These are phyloP conservation scores for Lycocorax pyrrhopterus DNA, from an alignment of 2,113 vertebrate genomes.

Conservation along the genomic window DNA sequence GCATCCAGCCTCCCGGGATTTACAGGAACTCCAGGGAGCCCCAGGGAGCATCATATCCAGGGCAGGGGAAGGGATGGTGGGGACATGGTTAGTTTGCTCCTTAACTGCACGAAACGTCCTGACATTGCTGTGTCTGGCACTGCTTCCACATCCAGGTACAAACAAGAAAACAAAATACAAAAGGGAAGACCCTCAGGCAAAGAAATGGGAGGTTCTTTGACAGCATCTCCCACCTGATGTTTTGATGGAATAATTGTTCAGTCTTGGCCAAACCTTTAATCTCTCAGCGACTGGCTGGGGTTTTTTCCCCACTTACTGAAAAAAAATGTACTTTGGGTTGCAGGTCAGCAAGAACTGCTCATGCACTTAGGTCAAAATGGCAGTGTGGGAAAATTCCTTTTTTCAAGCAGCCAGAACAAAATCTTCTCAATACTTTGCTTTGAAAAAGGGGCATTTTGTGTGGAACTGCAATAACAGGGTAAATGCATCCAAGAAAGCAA, in stretches of 20 bases:
- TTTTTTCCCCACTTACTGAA: neutral
- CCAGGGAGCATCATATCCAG: neutral
- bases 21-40: neutral
- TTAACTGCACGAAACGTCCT: fast-evolving
- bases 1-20: fast-evolving
- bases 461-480: neutral
- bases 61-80: neutral
- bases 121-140: neutral
- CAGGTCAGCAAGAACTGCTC: neutral
- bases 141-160: neutral
- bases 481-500: neutral
- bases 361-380: neutral
- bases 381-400: neutral
- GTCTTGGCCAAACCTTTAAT: neutral
- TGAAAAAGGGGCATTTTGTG: neutral
- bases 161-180: neutral
- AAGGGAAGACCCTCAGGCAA: neutral
- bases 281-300: neutral
- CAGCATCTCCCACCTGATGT: neutral
- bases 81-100: neutral
- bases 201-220: neutral
- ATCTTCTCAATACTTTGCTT: neutral
- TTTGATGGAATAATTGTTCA: neutral
- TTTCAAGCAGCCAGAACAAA: neutral
- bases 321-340: neutral